Base-by-base conservation (phyloP, 2,888 invertebrate genomes). In the Quadroppia sp. region DNA sequence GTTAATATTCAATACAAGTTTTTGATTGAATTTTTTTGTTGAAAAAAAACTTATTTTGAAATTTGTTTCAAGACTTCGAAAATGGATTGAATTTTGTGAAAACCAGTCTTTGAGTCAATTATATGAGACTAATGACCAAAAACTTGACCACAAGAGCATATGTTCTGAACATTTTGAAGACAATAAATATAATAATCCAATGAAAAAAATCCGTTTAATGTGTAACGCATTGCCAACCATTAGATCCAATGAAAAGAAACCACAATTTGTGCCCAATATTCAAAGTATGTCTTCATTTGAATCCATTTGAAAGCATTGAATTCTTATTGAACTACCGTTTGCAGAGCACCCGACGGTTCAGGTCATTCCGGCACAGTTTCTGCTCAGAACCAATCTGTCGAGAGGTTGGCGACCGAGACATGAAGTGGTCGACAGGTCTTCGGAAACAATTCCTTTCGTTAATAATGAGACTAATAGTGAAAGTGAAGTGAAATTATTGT, bases 61-160 rank as follows among this genome's bases (percentile, higher is more conserved):
- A 36, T 7, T 4, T 36, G 4, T 36, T 36, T 36, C 36, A 36
- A 69, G 69, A 25, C 25, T 3, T 1, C 2, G 25, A 69, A 69
- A 69, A 69, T 69, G 69, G 69, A 40, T 69, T 25, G 42, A 69
- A 28, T 69, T 69, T 45, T 69, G 69, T 23, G 69, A 69, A 25
- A 69, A 69, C 25, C 15, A 23, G 15, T 1, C 13, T 0, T 3
- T 69, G 9, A 42, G 3, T 20, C 20, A 45, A 25, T 40, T 69
- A n/a, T 69, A 25, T 4, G 15, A 25, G 25, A 45, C 23, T 25
- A 28, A 45, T 40, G 45, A 45, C 13, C 28, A 42, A 28, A 69
- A 69, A 45, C 25, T 69, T 7, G 69, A 69, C 1, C 69, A 42
- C 69, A 69, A 69, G 15, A 42, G 28, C 23, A 69, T 69, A n/a